phyloP scores from a whole-genome alignment of 53 echinoderm and acorn worm genomes.

The Pentamera pediparva region DNA sequence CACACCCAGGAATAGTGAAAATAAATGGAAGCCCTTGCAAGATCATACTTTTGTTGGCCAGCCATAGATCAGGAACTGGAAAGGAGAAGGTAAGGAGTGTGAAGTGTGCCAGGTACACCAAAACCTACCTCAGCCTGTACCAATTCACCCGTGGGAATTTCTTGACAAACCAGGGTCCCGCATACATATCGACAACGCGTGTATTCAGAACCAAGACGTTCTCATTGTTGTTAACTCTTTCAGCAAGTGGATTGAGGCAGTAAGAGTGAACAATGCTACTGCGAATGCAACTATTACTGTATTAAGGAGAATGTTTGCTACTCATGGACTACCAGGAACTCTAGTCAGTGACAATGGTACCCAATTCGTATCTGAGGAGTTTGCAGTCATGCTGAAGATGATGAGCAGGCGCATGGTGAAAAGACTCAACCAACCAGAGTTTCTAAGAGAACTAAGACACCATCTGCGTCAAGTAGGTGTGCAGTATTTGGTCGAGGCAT shows the following conservation, averaged over 20 bases:
- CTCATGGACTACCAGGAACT: constrained; percentile 33
- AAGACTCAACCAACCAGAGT: too few relatives aligned
- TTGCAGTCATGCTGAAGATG: too few relatives aligned
- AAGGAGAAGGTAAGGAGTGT: constrained; percentile 18
- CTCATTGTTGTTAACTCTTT: constrained; percentile 18
- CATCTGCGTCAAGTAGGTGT: too few relatives aligned
- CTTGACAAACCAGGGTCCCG: constrained; percentile 36
- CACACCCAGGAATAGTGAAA: constrained; percentile 45
- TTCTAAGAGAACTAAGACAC: too few relatives aligned
- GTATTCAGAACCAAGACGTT: constrained; percentile 16
- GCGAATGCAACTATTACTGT: constrained; percentile 27
- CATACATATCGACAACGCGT: constrained; percentile 14
- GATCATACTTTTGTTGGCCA: constrained; percentile 51
- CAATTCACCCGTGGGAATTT: constrained; percentile 56
- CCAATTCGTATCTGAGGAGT: constrained; percentile 32
- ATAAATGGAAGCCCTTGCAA: constrained; percentile 48
- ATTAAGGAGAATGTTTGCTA: constrained; percentile 43
- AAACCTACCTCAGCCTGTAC: constrained; percentile 2
- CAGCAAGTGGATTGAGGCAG: constrained; percentile 38
- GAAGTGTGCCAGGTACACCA: constrained; percentile 35
- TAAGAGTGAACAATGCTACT: constrained; percentile 20
- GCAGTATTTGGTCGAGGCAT: too few relatives aligned
- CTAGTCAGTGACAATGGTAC: constrained; percentile 37
- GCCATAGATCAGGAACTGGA: constrained; percentile 30
- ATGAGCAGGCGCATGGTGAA: too few relatives aligned